Evolutionary conservation across 2,113 vertebrate genomes (phyloP).

Genomic region (Neofelis nebulosa): DNA sequence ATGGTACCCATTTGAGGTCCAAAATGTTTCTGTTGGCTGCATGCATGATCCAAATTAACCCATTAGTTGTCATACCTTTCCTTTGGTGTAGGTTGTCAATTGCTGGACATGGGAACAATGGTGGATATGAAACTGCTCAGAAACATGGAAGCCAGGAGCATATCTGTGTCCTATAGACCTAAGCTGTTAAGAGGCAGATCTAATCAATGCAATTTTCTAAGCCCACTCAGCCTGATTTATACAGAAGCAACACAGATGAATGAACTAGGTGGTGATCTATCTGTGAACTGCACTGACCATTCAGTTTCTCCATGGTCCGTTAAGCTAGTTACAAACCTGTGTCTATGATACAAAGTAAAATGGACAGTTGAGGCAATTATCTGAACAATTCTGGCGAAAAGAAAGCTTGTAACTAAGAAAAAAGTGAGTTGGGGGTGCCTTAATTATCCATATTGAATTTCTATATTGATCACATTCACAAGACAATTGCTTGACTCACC

Average conservation of each 20-base stretch:
- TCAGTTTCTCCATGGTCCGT: slow-evolving; percentile 26
- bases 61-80: not conserved
- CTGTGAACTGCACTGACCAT: not conserved
- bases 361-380: slow-evolving; percentile 66
- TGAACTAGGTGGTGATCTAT: not conserved
- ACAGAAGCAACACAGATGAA: not conserved
- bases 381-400: slow-evolving; percentile 64
- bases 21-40: not conserved
- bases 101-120: not conserved
- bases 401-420: slow-evolving; percentile 52
- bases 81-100: not conserved
- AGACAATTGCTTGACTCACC: slow-evolving; percentile 62
- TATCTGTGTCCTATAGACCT: not conserved
- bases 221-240: slow-evolving; percentile 3
- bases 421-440: slow-evolving; percentile 35
- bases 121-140: not conserved
- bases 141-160: not conserved
- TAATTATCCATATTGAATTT: slow-evolving; percentile 74
- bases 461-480: slow-evolving; percentile 67
- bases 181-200: not conserved
- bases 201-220: not conserved
- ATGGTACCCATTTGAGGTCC: not conserved
- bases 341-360: slow-evolving; percentile 53
- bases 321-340: slow-evolving; percentile 31
- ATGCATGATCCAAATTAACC: not conserved